Percentiles rank a stretch among this genome's conserved stretches.
phyloP scores from a whole-genome alignment of 2,888 invertebrate species.

The Trichogramma dendrolimi region DNA sequence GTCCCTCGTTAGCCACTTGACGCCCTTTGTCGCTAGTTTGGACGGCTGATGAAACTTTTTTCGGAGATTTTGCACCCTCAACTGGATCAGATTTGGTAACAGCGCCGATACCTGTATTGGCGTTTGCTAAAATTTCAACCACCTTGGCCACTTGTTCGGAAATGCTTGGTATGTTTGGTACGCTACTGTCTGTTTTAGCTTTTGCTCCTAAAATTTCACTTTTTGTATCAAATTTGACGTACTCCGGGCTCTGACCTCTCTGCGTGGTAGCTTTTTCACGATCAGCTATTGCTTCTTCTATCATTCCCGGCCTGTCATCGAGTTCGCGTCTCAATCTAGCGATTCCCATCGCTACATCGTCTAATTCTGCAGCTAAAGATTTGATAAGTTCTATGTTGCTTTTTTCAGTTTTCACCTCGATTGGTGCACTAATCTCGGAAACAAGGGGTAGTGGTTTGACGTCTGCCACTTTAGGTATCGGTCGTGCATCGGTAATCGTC shows the following conservation, averaged over 20 bases:
- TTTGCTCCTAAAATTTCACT: neutral
- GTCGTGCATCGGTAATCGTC: slow-evolving; percentile 8
- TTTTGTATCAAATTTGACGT: neutral
- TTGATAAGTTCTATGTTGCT: slow-evolving; percentile 14
- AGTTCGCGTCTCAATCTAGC: slow-evolving; percentile 20
- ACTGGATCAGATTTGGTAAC: neutral
- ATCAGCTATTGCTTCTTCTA: neutral
- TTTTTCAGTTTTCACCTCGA: slow-evolving; percentile 2
- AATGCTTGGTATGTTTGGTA: slow-evolving; percentile 18
- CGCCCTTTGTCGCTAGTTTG: slow-evolving; percentile 57
- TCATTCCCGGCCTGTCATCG: slow-evolving; percentile 12
- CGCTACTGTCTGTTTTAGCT: neutral
- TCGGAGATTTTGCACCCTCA: slow-evolving; percentile 16
- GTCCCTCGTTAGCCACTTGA: slow-evolving; percentile 41
- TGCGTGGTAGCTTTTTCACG: neutral
- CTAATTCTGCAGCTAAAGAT: slow-evolving; percentile 16
- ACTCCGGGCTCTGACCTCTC: neutral
- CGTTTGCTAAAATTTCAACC: slow-evolving; percentile 39
- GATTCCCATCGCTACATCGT: slow-evolving; percentile 24
- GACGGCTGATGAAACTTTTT: slow-evolving; percentile 59
- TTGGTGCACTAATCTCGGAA: slow-evolving; percentile 2
- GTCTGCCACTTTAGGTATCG: slow-evolving; percentile 13
- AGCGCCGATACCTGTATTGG: slow-evolving; percentile 35
- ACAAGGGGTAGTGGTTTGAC: slow-evolving; percentile 3
- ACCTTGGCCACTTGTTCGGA: slow-evolving; percentile 40